Evolutionary conservation across 1,140 invertebrate genomes (phyloP), one percentile per base, ranked within the genome.

Genomic region (Metaphire vulgaris): DNA sequence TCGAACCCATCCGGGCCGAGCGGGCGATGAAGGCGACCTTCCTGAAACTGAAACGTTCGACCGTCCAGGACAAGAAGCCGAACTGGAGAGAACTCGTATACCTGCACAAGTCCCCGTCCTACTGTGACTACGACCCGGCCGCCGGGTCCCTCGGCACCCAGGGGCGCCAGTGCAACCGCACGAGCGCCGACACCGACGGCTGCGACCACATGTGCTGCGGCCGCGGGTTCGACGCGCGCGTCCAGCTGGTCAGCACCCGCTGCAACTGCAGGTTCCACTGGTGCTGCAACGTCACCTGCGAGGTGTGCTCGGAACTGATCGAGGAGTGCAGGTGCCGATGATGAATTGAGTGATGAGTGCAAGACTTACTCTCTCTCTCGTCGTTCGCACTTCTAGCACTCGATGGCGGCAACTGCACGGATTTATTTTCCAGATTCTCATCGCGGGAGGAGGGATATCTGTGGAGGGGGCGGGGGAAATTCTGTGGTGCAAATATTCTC

Each of bases 211-310:
- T 89, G 83, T 89, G 88, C 76, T 89, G 88, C 80, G 89, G 88
- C 14, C 82, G 88, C n/a, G 88, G 88, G 2, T 89, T 88, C 79
- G 87, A 86, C 76, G 88, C 86, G 2, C 83, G 41, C 41, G 33
- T 56, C 81, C 90, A 91, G 81, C 89, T 90, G 76, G 89, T 91
- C 78, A 89, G 90, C 16, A 91, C 94, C 81, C 88, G 91, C n/a
- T 96, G 95, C 85, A 89, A 91, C 80, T 97, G 95, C 88, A 92
- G 91, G 84, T 96, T 97, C 86, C 90, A 92, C 79, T 96, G 94
- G 94, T 96, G 95, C 88, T 97, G 95, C 85, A 88, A 90, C 74
- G 94, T 97, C 1, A 89, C 91, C 81, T 96, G 94, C 83, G 32
- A 69, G 31, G 74, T 67, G 65, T 74, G 74, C 32, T 30, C 31